A percentile compares a stretch with the other conserved stretches of the same genome.
phyloP scores from a whole-genome alignment of 1,140 invertebrate species.

The Ruditapes philippinarum region DNA sequence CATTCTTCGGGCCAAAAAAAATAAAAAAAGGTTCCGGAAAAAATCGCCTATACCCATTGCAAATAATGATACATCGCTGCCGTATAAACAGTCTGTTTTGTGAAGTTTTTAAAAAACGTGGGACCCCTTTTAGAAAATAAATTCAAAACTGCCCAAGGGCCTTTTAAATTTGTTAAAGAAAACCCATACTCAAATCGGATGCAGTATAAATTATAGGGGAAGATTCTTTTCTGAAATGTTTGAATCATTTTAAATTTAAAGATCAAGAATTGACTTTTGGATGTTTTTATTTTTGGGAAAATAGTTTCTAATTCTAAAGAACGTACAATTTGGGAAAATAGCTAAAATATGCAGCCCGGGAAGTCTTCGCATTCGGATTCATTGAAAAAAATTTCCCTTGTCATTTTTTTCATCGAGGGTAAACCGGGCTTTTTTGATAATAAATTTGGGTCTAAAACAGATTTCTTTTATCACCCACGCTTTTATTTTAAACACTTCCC shows the following conservation, averaged over 20 bases:
- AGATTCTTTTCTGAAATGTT: constrained; percentile 31
- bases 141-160: background rate
- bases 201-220: background rate
- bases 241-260: constrained; percentile 6
- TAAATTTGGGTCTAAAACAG: too few relatives aligned
- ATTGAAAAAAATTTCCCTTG: background rate
- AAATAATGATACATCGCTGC: background rate
- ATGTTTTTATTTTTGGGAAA: constrained; percentile 2
- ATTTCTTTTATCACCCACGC: background rate
- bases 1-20: constrained; percentile 21
- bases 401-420: constrained; percentile 25
- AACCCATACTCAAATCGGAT: background rate
- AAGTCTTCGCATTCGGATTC: background rate
- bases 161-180: background rate
- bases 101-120: background rate
- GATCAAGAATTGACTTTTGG: background rate
- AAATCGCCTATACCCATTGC: background rate
- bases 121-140: constrained; percentile 18
- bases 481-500: background rate
- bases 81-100: background rate
- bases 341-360: constrained; percentile 3
- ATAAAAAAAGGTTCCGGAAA: background rate
- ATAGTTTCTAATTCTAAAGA: constrained; percentile 3
- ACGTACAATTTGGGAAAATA: background rate
- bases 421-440: background rate